Evolutionary conservation across 35 echinoderm and acorn worm genomes (phyloP).

Genomic region (Patiria miniata): DNA sequence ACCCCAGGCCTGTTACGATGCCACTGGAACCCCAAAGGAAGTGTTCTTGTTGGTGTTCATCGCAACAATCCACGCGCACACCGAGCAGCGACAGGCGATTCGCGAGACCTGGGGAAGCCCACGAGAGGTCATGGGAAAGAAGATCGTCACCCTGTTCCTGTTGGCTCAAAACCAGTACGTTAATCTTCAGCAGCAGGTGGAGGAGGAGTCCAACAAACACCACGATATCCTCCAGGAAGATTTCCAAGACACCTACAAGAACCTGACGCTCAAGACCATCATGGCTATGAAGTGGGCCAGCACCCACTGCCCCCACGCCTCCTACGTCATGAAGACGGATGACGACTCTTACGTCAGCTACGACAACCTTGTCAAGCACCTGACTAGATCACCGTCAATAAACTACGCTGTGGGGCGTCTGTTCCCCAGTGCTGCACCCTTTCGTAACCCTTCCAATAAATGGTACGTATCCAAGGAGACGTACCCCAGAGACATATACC

Average conservation of each 20-base stretch:
- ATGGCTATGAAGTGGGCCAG: constrained; percentile 76
- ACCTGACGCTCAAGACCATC: constrained; percentile 68
- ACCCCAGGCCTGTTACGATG: constrained; percentile 55
- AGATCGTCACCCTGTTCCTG: constrained; percentile 12
- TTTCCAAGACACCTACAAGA: constrained; percentile 58
- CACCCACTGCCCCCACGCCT: constrained; percentile 52
- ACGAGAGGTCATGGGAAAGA: background rate
- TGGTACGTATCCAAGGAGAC: constrained; percentile 50
- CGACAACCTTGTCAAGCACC: constrained; percentile 46
- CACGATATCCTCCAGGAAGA: constrained; percentile 69
- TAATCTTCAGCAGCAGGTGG: constrained; percentile 12
- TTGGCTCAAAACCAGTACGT: background rate
- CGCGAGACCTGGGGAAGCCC: constrained; percentile 41
- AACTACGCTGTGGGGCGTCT: constrained; percentile 50
- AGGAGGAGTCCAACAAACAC: constrained; percentile 37
- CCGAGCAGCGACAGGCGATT: constrained; percentile 17
- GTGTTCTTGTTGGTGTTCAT: constrained; percentile 23
- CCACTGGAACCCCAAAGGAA: background rate
- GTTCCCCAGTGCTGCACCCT: background rate
- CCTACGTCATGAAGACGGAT: constrained; percentile 73
- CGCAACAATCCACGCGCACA: background rate
- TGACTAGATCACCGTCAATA: constrained; percentile 25
- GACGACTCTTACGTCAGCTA: constrained; percentile 69
- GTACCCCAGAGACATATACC: constrained; percentile 48
- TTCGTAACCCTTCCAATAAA: constrained; percentile 35